phyloP scores from a whole-genome alignment of 1,140 invertebrate species.

The Trichoplusia ni region DNA sequence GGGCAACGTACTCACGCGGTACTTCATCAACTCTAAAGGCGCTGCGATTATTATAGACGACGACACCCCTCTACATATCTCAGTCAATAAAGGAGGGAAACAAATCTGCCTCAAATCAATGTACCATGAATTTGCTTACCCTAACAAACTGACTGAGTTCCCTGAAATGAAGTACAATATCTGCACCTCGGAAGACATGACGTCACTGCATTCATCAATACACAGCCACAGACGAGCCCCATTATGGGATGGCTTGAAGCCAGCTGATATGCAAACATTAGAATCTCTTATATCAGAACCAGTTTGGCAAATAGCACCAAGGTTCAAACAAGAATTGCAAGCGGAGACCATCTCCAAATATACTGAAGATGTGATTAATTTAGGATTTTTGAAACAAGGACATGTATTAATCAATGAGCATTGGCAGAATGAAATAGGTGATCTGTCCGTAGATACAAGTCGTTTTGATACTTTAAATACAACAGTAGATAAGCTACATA shows the following conservation, averaged over 20 bases:
- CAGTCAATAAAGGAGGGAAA: constrained; percentile 85
- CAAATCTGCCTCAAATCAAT: constrained; percentile 89
- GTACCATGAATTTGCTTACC: constrained; percentile 89
- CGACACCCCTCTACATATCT: constrained; percentile 89
- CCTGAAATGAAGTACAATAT: constrained; percentile 92
- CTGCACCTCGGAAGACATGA: constrained; percentile 90
- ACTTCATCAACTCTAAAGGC: constrained; percentile 93
- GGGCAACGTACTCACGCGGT: constrained; percentile 90
- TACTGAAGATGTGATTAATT: constrained; percentile 89
- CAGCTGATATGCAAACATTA: constrained; percentile 87
- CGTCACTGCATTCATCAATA: constrained; percentile 86
- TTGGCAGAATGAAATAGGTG: constrained; percentile 92
- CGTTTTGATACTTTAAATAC: constrained; percentile 89
- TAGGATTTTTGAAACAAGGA: constrained; percentile 88
- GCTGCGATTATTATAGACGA: constrained; percentile 90
- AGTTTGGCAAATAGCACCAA: constrained; percentile 90
- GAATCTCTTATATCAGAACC: constrained; percentile 90
- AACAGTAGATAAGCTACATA: constrained; percentile 90
- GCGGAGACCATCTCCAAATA: constrained; percentile 90
- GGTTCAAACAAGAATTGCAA: constrained; percentile 83
- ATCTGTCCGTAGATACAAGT: constrained; percentile 87
- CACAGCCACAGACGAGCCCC: constrained; percentile 85
- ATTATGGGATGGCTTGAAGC: constrained; percentile 90
- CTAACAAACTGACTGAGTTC: constrained; percentile 84
- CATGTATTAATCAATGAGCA: constrained; percentile 92